Percentiles rank a stretch among this genome's conserved stretches.
Evolutionary conservation across 2,113 vertebrate species (phyloP).

Genomic region (Cyprinodon brontotheroides): DNA sequence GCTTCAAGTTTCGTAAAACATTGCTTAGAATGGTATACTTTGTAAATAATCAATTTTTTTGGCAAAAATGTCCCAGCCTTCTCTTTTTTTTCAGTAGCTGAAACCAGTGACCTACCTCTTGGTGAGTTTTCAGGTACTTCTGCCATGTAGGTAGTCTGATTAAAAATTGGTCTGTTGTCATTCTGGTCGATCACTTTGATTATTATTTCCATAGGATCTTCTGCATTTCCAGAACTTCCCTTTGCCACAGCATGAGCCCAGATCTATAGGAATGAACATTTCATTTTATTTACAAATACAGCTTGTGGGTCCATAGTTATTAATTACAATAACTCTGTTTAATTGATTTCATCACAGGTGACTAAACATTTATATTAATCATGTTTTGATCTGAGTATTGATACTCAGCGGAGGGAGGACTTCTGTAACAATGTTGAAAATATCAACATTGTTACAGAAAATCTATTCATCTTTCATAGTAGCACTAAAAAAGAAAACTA

Average conservation of each 20-base stretch:
- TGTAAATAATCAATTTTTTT: no score
- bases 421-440: no score
- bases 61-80: neutral
- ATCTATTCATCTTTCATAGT: no score
- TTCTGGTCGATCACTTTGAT: constrained; percentile 73
- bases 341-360: no score
- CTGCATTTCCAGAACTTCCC: neutral
- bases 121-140: constrained; percentile 65
- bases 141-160: constrained; percentile 57
- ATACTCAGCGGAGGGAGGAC: no score
- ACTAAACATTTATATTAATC: no score
- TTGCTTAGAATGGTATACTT: no score
- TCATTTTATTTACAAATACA: neutral
- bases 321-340: neutral
- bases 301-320: no score
- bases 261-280: constrained; percentile 58
- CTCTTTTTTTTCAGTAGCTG: neutral
- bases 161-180: constrained; percentile 76
- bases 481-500: neutral
- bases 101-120: constrained; percentile 43
- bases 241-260: constrained; percentile 38
- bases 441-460: no score
- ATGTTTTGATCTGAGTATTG: no score
- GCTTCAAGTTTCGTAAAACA: no score
- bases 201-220: constrained; percentile 62